A percentile compares a stretch with the other conserved stretches of the same genome.
phyloP scores from a whole-genome alignment of 2,113 vertebrate genomes.

The Thamnaconus septentrionalis region DNA sequence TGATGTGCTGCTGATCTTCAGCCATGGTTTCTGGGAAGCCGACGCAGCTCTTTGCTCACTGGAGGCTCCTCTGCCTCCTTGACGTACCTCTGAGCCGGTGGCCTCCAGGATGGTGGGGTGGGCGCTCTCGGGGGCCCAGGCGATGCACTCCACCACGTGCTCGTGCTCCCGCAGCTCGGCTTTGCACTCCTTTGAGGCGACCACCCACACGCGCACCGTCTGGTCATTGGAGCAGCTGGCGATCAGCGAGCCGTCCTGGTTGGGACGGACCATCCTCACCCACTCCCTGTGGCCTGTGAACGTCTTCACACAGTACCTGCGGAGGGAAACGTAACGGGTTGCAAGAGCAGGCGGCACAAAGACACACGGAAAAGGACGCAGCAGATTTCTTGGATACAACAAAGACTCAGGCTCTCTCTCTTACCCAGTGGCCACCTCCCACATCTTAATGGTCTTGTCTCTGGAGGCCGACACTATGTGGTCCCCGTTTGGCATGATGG shows the following conservation, averaged over 20 bases:
- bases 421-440: conserved; percentile 99
- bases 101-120: conserved; percentile 96
- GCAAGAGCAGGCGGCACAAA: no score
- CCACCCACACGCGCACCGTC: conserved; percentile 98
- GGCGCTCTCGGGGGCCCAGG: conserved; percentile 96
- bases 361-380: not conserved
- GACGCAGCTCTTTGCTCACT: no score
- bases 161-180: conserved; percentile 97
- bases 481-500: conserved; percentile 99
- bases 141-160: conserved; percentile 98
- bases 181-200: conserved; percentile 97
- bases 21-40: no score
- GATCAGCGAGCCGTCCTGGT: conserved; percentile 96
- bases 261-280: conserved; percentile 99
- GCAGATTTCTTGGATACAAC: not conserved
- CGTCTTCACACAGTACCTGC: conserved; percentile 98
- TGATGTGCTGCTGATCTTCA: not conserved
- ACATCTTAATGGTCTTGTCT: conserved; percentile 99
- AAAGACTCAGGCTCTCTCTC: conserved; percentile 41
- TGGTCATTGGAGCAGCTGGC: conserved; percentile 99
- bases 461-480: conserved; percentile 98
- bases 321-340: not conserved
- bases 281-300: conserved; percentile 99
- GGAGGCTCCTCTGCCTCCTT: no score
- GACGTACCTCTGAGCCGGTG: conserved; percentile 92